Conservation (phyloP, 2,888 invertebrate species). For the Nycteola revayana region DNA sequence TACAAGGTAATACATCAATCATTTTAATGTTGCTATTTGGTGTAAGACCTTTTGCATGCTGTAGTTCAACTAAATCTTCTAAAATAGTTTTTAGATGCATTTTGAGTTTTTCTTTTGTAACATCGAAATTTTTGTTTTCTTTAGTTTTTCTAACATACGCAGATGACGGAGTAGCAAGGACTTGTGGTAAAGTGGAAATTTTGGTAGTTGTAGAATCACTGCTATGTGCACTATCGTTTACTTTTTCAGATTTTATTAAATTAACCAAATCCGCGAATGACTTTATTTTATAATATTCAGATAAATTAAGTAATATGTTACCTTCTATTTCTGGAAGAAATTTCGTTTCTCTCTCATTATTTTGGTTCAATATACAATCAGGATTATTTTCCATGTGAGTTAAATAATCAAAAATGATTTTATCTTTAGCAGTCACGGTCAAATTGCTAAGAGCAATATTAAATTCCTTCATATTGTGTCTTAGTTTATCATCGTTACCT, state of each 20-base stretch:
- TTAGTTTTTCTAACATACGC: neutral
- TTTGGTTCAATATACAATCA: conserved; percentile 44
- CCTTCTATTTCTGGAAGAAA: conserved; percentile 46
- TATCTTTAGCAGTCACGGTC: conserved; percentile 58
- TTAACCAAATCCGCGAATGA: conserved; percentile 61
- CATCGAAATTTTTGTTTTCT: conserved; percentile 27
- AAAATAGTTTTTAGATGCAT: conserved; percentile 61
- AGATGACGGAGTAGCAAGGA: neutral
- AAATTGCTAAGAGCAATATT: conserved; percentile 43
- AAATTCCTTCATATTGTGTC: conserved; percentile 40
- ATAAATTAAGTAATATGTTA: conserved; percentile 58
- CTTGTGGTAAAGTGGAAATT: conserved; percentile 2
- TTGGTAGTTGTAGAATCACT: neutral
- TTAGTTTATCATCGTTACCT: conserved; percentile 31
- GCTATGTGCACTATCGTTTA: conserved; percentile 3
- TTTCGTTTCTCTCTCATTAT: conserved; percentile 21
- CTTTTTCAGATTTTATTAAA: conserved; percentile 34
- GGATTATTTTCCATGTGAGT: conserved; percentile 54
- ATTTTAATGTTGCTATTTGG: conserved; percentile 44
- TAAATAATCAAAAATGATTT: conserved; percentile 61
- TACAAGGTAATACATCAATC: conserved; percentile 59
- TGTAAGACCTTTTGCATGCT: conserved; percentile 44
- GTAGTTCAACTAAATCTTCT: conserved; percentile 60
- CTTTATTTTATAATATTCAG: conserved; percentile 66
- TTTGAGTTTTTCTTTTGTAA: conserved; percentile 59